These are phyloP conservation scores for Rhombomys opimus DNA, from an alignment of 2,113 vertebrate genomes.

Conservation along the genomic window DNA sequence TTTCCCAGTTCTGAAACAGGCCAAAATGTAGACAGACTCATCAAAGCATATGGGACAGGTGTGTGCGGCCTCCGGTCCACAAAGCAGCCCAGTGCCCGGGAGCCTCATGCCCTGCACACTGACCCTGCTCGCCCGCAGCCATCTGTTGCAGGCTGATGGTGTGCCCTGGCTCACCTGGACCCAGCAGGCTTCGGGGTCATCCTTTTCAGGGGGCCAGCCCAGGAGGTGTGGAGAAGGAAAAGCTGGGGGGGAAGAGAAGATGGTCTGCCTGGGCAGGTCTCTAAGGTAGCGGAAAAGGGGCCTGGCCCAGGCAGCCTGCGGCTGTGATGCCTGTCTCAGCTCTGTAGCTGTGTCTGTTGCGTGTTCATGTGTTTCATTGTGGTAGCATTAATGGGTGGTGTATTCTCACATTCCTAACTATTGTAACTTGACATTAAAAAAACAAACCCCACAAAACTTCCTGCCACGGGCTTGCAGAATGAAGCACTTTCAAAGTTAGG, in stretches of 20 bases:
- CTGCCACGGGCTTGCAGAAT: slow-evolving; percentile 89
- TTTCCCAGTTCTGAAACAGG: slow-evolving; percentile 23
- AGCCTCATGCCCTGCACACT: not conserved
- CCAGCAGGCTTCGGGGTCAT: not conserved
- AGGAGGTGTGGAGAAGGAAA: slow-evolving; percentile 38
- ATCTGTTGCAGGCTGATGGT: not conserved
- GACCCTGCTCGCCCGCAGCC: not conserved
- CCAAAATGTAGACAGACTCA: slow-evolving; percentile 20
- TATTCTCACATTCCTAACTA: slow-evolving; percentile 84
- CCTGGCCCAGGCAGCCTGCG: not conserved
- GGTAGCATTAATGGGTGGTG: slow-evolving; percentile 76
- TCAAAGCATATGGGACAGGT: not conserved
- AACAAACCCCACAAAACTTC: slow-evolving; percentile 75
- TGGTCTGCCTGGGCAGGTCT: slow-evolving; percentile 23
- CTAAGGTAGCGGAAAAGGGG: slow-evolving; percentile 42
- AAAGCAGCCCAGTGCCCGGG: not conserved
- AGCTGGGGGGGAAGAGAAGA: slow-evolving; percentile 23
- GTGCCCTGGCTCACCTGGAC: not conserved
- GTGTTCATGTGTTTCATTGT: slow-evolving; percentile 72
- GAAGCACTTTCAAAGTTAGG: slow-evolving; percentile 90
- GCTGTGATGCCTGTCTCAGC: not conserved
- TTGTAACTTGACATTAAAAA: slow-evolving; percentile 86
- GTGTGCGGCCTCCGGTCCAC: not conserved
- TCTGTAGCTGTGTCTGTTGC: slow-evolving; percentile 50
- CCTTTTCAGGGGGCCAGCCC: not conserved